Conservation (phyloP, 2,888 invertebrate genomes). For the Notodonta ziczac region DNA sequence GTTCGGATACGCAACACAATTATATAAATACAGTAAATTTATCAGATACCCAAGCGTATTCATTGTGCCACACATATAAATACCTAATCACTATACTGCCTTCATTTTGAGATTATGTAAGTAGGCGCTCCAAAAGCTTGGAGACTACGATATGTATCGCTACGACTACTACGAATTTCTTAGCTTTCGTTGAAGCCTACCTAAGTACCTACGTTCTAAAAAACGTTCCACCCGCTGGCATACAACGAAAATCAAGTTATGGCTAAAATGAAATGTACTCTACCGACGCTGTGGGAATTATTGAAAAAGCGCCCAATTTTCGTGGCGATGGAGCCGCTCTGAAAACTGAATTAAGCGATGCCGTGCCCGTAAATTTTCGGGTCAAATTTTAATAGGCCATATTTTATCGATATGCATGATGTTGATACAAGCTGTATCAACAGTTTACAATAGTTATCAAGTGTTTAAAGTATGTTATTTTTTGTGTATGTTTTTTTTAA, state of each 20-base stretch:
- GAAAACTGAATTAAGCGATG: constrained; percentile 29
- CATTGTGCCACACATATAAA: too few species aligned
- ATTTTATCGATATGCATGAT: constrained; percentile 12
- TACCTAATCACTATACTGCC: too few species aligned
- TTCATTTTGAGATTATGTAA: too few species aligned
- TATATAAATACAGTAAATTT: too few species aligned
- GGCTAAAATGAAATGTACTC: constrained; percentile 24
- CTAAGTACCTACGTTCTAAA: constrained; percentile 3
- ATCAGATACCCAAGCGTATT: too few species aligned
- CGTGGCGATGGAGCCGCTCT: constrained; percentile 21
- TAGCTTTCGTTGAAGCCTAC: constrained; percentile 13
- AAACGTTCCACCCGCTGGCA: constrained; percentile 13
- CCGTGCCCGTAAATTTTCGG: constrained; percentile 18
- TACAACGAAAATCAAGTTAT: constrained; percentile 26
- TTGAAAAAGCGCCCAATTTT: constrained; percentile 28
- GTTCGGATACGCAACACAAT: too few species aligned
- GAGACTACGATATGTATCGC: constrained; percentile 3
- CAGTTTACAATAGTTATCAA: too few species aligned
- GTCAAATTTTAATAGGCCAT: constrained; percentile 27
- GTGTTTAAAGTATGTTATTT: too few species aligned
- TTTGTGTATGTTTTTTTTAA: too few species aligned
- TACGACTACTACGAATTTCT: constrained; percentile 11
- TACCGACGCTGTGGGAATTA: constrained; percentile 21
- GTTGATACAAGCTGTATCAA: too few species aligned
- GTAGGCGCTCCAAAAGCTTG: background rate